Conservation (phyloP, 2,113 vertebrate genomes). For the Pycnonotus jocosus region DNA sequence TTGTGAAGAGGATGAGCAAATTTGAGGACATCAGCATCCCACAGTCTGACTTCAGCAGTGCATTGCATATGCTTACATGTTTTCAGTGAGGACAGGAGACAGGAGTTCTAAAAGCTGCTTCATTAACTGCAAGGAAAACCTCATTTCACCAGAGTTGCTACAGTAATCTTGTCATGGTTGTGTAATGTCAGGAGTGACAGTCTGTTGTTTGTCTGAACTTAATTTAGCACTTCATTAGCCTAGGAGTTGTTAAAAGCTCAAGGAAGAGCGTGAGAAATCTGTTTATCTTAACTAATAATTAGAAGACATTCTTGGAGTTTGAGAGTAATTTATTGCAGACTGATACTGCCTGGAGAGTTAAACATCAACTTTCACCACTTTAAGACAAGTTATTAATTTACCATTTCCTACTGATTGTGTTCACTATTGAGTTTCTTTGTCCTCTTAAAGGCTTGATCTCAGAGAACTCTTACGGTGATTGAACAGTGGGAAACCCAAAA, state of each 20-base stretch:
- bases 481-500: not conserved
- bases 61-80: not conserved
- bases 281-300: constrained; percentile 47
- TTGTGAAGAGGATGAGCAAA: not conserved
- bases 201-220: constrained; percentile 29
- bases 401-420: not conserved
- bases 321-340: constrained; percentile 35
- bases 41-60: not conserved
- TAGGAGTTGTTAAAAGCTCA: constrained; percentile 43
- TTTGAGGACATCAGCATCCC: not conserved
- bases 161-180: not conserved
- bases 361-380: constrained; percentile 23
- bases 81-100: not conserved
- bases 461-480: not conserved
- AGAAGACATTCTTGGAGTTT: constrained; percentile 13
- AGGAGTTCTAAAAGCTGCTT: not conserved
- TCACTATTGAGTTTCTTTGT: not conserved
- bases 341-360: constrained; percentile 49
- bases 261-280: constrained; percentile 20
- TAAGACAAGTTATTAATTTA: constrained; percentile 29
- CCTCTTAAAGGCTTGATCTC: not conserved
- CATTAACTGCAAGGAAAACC: not conserved
- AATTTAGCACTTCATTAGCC: constrained; percentile 68
- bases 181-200: not conserved
- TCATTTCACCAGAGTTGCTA: not conserved